A percentile compares a stretch with the other conserved stretches of the same genome.
Conservation (phyloP, 2,888 invertebrate genomes). For the Microctonus hyperodae region DNA sequence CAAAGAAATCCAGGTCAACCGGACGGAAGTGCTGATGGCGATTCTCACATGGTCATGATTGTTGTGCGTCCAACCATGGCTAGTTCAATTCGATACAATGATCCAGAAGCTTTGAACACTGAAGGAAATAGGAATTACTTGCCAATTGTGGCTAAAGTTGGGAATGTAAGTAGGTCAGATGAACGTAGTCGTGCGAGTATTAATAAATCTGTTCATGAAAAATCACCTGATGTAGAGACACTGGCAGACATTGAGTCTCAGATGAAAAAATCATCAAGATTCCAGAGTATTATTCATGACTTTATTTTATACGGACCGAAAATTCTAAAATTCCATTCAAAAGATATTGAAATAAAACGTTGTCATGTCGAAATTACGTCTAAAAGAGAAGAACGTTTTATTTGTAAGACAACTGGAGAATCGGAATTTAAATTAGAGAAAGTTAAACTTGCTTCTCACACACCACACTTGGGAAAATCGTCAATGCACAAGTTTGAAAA, state of each 20-base stretch:
- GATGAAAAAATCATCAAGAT: background rate
- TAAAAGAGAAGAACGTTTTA: background rate
- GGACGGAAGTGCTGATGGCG: background rate
- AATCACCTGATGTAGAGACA: no score
- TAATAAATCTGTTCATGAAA: background rate
- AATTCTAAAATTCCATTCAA: background rate
- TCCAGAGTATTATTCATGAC: background rate
- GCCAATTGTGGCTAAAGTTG: background rate
- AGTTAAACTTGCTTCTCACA: background rate
- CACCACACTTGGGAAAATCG: background rate
- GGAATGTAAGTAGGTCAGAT: background rate
- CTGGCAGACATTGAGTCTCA: background rate
- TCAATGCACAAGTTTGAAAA: background rate
- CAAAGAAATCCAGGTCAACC: constrained; percentile 15
- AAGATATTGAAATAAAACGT: background rate
- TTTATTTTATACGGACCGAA: background rate
- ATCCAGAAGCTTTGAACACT: constrained; percentile 10
- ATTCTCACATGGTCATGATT: background rate
- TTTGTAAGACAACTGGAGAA: background rate
- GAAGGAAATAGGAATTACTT: background rate
- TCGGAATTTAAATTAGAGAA: background rate
- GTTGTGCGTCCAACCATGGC: background rate
- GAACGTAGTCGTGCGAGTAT: background rate
- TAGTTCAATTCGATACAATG: constrained; percentile 41
- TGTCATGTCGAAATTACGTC: background rate